Evolutionary conservation across 2,113 vertebrate species (phyloP), one percentile per base, ranked within the genome.

Genomic region (Panthera uncia): DNA sequence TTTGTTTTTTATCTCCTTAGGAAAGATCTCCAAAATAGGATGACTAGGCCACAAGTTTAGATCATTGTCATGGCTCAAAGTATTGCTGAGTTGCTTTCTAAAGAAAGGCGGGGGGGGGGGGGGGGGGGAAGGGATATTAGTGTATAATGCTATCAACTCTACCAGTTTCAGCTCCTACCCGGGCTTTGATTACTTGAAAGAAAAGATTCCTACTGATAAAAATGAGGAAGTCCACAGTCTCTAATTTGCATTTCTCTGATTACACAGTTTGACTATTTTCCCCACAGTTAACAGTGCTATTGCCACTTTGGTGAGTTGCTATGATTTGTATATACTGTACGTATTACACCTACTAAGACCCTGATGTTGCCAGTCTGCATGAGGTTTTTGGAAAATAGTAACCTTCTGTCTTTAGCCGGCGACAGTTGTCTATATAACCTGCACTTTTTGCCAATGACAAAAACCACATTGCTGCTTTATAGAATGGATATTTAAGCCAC

Each of bases 401-500:
- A 68, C 80, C 25, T 71, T 71, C 14, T 69, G 19, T 63, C 71
- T 83, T 33, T 45, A 78, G 66, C n/a, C 65, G 38, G 89, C 5
- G 91, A 82, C 7, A 65, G 63, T 82, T 73, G 96, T 80, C 68
- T 81, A 71, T 81, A 25, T 81, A 94, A 85, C 31, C 31, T 92
- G 31, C 6, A 81, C 69, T 87, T 92, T 94, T 89, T 94, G 38
- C 29, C 66, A 48, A 55, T 38, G 23, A 55, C 66, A 88, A 92
- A 65, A 50, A 92, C 33, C 6, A 89, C 8, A 48, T 36, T 74
- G 91, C 91, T 83, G 68, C 89, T 97, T 93, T 45, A 93, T 45
- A 90, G 12, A 90, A 38, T 29, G 76, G 29, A 74, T 79, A 94
- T 45, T 97, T 96, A 94, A 98, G 89, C 38, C 52, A 97, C 74